Evolutionary conservation across 2,113 vertebrate species (phyloP).

Genomic region (Macrotis lagotis): DNA sequence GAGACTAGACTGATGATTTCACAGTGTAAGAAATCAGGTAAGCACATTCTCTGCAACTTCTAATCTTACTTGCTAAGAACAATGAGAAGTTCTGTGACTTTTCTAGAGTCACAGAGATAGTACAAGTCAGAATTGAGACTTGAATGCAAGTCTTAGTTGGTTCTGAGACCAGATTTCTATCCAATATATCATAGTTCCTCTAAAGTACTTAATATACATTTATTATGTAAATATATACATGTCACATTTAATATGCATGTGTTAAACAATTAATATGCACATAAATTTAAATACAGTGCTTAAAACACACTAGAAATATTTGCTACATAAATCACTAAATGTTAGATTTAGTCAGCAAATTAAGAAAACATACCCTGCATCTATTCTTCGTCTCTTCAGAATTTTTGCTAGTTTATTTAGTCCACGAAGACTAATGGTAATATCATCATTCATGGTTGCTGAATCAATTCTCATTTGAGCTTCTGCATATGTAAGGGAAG

Average conservation of each 20-base stretch:
- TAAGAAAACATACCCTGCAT: conserved; percentile 89
- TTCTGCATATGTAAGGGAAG: conserved; percentile 96
- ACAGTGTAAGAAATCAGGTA: not conserved
- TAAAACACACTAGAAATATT: not conserved
- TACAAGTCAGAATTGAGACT: not conserved
- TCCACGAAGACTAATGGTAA: conserved; percentile 91
- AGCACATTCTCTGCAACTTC: not conserved
- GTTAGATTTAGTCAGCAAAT: conserved; percentile 2
- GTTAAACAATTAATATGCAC: not conserved
- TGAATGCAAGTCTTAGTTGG: not conserved
- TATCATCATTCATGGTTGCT: conserved; percentile 88
- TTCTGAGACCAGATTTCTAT: not conserved
- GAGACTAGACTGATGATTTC: not conserved
- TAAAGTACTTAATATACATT: not conserved
- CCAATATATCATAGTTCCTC: not conserved
- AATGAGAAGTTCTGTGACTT: not conserved
- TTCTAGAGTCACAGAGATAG: not conserved
- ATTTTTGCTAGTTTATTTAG: conserved; percentile 96
- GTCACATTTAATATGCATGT: not conserved
- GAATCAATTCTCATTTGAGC: conserved; percentile 99
- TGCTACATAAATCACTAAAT: not conserved
- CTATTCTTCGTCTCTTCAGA: conserved; percentile 91
- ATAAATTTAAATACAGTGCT: not conserved
- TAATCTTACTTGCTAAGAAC: not conserved
- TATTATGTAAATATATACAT: not conserved